These are phyloP conservation scores for Lagocephalus sceleratus DNA, from an alignment of 2,797 vertebrate genomes.

Conservation along the genomic window DNA sequence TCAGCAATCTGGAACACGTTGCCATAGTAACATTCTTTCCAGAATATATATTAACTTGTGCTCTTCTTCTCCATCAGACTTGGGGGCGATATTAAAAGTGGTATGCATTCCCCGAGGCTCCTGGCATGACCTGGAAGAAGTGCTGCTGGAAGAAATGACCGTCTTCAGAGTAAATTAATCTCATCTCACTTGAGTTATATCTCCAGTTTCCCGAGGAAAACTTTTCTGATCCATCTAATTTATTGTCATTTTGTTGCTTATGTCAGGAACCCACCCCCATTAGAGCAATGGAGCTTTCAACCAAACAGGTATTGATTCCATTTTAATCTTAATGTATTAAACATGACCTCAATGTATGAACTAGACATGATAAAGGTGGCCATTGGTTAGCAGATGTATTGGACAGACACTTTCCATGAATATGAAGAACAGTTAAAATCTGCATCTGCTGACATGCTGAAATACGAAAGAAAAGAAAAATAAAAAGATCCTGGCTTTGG, in stretches of 20 bases:
- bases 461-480: slow-evolving; percentile 30
- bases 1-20: neutral
- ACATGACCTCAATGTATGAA: neutral
- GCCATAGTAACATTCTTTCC: neutral
- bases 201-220: neutral
- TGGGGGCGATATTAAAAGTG: slow-evolving; percentile 94
- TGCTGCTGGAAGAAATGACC: slow-evolving; percentile 96
- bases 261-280: slow-evolving; percentile 88
- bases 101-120: slow-evolving; percentile 96
- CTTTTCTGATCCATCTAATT: neutral
- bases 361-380: neutral
- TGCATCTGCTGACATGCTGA: slow-evolving; percentile 21
- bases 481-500: slow-evolving; percentile 28
- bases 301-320: slow-evolving; percentile 85
- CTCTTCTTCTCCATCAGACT: slow-evolving; percentile 75
- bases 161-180: slow-evolving; percentile 87
- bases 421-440: too few species aligned
- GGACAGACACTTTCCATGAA: too few species aligned
- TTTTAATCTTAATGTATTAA: neutral
- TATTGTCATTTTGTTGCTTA: slow-evolving; percentile 1
- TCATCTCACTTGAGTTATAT: neutral
- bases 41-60: slow-evolving; percentile 5
- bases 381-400: too few species aligned
- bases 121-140: slow-evolving; percentile 98
- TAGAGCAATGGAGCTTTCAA: slow-evolving; percentile 95